phyloP scores from a whole-genome alignment of 2,113 vertebrate genomes.

The Calyptomena viridis region DNA sequence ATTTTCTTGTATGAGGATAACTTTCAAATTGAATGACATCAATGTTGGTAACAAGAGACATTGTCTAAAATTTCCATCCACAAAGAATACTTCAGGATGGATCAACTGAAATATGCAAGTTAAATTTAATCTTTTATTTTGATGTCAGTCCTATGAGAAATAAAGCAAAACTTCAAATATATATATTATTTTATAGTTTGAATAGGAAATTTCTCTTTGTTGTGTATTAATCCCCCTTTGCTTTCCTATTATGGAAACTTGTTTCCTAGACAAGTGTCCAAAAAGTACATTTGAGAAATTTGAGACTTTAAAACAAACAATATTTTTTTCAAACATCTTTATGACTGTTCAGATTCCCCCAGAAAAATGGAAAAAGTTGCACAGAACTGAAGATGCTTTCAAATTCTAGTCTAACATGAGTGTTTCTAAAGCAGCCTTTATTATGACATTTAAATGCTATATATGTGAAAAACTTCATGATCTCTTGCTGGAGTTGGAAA shows the following conservation, averaged over 20 bases:
- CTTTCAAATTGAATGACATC: not conserved
- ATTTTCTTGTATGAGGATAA: not conserved
- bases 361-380: not conserved
- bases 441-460: not conserved
- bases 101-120: not conserved
- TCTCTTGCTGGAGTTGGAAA: not conserved
- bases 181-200: not conserved
- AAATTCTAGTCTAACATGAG: not conserved
- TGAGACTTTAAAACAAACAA: not conserved
- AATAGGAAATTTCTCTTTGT: not conserved
- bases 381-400: not conserved
- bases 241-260: not conserved
- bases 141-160: not conserved
- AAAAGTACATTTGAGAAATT: not conserved
- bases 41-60: not conserved
- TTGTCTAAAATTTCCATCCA: not conserved
- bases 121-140: not conserved
- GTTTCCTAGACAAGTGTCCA: not conserved
- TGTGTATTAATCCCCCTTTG: not conserved
- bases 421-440: not conserved
- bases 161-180: not conserved
- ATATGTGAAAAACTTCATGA: not conserved
- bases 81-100: not conserved
- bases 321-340: not conserved
- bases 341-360: not conserved